phyloP scores from a whole-genome alignment of 1,140 invertebrate genomes.

The Philotrypesis tridentata region DNA sequence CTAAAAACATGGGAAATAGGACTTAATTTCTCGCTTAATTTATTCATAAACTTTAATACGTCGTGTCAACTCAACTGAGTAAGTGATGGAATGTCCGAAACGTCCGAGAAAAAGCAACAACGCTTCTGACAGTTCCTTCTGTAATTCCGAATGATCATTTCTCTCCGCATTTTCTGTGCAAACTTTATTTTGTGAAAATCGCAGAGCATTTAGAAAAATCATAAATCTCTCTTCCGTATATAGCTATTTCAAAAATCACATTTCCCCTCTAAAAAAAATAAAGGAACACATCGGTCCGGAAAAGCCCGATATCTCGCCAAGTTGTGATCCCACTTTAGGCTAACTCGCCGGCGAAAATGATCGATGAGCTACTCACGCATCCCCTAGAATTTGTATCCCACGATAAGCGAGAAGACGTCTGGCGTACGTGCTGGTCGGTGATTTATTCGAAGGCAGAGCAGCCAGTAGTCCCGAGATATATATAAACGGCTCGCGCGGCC shows the following conservation, averaged over 20 bases:
- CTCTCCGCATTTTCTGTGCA: no score
- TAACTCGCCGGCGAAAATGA: background rate
- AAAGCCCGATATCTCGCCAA: background rate
- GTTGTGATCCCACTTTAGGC: background rate
- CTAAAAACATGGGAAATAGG: no score
- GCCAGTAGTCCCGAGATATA: background rate
- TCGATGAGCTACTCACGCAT: slow-evolving; percentile 1
- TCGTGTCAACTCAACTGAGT: no score
- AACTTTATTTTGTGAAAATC: no score
- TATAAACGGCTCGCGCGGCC: background rate
- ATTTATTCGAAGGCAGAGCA: background rate
- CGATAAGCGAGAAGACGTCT: slow-evolving; percentile 12
- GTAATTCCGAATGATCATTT: no score
- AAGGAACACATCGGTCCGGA: background rate
- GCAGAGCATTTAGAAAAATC: no score
- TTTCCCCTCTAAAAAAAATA: background rate
- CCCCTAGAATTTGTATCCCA: background rate
- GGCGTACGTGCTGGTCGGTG: background rate
- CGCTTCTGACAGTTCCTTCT: no score
- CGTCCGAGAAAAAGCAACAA: no score
- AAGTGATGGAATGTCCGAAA: no score
- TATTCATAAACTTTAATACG: no score
- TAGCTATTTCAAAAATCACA: background rate
- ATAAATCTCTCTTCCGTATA: no score
- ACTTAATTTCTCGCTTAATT: no score